Percentiles rank a stretch among this genome's conserved stretches.
These are phyloP conservation scores for Scaptomyza hsui DNA, from an alignment of 1,140 invertebrate species.

Conservation along the genomic window DNA sequence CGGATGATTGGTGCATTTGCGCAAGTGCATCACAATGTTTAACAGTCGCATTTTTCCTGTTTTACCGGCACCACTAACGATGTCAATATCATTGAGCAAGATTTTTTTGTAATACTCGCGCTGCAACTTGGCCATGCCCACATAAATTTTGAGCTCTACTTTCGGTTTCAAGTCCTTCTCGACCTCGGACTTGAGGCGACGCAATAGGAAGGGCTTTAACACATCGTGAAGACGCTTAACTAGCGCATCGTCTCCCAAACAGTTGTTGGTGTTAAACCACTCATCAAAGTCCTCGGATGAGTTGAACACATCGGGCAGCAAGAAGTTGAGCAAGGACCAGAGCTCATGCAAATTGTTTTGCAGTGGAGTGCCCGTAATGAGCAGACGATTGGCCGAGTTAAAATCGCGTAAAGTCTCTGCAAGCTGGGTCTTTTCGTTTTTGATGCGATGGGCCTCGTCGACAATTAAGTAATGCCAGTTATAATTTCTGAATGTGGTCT, in stretches of 20 bases:
- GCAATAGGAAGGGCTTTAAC: constrained; percentile 96
- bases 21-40: constrained; percentile 99
- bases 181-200: constrained; percentile 98
- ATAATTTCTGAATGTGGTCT: constrained; percentile 98
- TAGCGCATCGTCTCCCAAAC: constrained; percentile 95
- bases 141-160: constrained; percentile 98
- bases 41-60: constrained; percentile 99
- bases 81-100: constrained; percentile 99
- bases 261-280: constrained; percentile 99
- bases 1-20: constrained; percentile 99
- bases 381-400: constrained; percentile 97
- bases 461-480: constrained; percentile 99
- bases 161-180: constrained; percentile 98
- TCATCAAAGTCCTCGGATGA: constrained; percentile 98
- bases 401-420: constrained; percentile 98
- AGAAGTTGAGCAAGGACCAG: constrained; percentile 99
- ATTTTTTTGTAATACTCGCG: constrained; percentile 99
- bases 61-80: constrained; percentile 98
- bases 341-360: constrained; percentile 99
- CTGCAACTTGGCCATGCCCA: constrained; percentile 99
- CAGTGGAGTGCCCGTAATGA: constrained; percentile 97
- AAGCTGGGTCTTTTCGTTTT: constrained; percentile 99
- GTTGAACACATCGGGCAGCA: constrained; percentile 99
- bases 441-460: constrained; percentile 99
- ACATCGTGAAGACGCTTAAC: constrained; percentile 97